These are phyloP conservation scores for Poeciliopsis prolifica DNA, from an alignment of 2,113 vertebrate species.

Conservation along the genomic window DNA sequence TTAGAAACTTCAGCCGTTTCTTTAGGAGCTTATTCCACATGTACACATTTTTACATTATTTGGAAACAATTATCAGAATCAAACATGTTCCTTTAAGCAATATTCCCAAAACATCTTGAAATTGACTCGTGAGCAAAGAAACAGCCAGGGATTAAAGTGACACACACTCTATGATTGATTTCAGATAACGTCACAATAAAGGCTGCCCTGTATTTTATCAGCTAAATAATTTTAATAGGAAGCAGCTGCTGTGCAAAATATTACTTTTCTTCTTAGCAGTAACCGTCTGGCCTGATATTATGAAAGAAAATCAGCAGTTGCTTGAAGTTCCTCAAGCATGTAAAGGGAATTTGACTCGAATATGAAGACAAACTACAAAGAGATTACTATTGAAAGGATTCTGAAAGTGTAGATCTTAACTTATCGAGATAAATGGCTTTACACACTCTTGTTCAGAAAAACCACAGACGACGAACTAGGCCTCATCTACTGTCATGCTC, in stretches of 20 bases:
- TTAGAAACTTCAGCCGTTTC: not conserved
- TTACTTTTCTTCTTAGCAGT: constrained; percentile 12
- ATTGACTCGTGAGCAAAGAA: not conserved
- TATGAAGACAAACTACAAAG: not conserved
- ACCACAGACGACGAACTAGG: constrained; percentile 15
- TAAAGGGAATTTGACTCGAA: not conserved
- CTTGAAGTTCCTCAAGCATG: not conserved
- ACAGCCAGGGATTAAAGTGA: not conserved
- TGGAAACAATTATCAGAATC: not conserved
- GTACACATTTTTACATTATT: not conserved
- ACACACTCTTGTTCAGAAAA: not conserved
- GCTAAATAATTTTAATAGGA: constrained; percentile 9
- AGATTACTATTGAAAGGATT: not conserved
- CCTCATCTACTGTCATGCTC: constrained; percentile 49
- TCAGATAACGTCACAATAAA: constrained; percentile 11
- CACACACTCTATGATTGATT: not conserved
- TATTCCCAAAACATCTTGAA: not conserved
- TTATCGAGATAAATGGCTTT: not conserved
- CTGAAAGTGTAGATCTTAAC: constrained; percentile 5
- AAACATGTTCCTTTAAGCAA: not conserved
- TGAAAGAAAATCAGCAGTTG: not conserved
- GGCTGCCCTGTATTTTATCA: constrained; percentile 5
- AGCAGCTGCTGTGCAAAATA: constrained; percentile 9
- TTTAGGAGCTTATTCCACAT: not conserved
- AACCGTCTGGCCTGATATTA: constrained; percentile 4